A percentile compares a stretch with the other conserved stretches of the same genome.
phyloP scores from a whole-genome alignment of 2,113 vertebrate genomes.

The Leptobrachium leishanense region DNA sequence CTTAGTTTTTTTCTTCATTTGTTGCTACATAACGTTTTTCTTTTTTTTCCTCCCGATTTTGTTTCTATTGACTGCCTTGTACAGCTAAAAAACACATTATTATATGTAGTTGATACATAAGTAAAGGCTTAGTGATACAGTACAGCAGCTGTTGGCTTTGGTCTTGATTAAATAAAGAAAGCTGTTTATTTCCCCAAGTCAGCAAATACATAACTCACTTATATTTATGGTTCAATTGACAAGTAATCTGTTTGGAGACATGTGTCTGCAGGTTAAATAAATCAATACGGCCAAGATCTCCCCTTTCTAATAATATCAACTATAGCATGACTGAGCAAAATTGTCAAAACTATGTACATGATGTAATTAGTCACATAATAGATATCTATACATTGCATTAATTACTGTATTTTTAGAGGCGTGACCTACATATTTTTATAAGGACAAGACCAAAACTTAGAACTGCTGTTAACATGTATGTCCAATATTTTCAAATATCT shows the following conservation, averaged over 20 bases:
- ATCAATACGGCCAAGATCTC: constrained; percentile 29
- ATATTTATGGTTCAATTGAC: not conserved
- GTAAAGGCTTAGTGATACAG: constrained; percentile 9
- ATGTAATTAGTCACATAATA: constrained; percentile 39
- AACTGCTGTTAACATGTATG: too few relatives aligned
- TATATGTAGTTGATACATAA: not conserved
- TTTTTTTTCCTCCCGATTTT: too few relatives aligned
- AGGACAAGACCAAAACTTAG: too few relatives aligned
- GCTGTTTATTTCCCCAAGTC: constrained; percentile 16
- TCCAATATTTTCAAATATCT: too few relatives aligned
- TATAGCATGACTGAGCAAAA: constrained; percentile 5
- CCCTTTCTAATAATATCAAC: constrained; percentile 22
- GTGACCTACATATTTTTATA: too few relatives aligned
- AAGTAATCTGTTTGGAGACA: constrained; percentile 26
- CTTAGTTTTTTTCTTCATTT: too few relatives aligned
- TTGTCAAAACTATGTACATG: constrained; percentile 13
- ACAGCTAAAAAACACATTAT: not conserved
- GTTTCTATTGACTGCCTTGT: too few relatives aligned
- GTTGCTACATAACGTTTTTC: too few relatives aligned
- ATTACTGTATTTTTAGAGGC: constrained; percentile 7
- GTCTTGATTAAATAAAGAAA: constrained; percentile 17
- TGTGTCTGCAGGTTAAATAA: constrained; percentile 35
- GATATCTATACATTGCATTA: constrained; percentile 29
- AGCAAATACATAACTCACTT: constrained; percentile 6
- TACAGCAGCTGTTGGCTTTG: constrained; percentile 11